phyloP scores from a whole-genome alignment of 2,113 vertebrate genomes.

The Clarias magur region DNA sequence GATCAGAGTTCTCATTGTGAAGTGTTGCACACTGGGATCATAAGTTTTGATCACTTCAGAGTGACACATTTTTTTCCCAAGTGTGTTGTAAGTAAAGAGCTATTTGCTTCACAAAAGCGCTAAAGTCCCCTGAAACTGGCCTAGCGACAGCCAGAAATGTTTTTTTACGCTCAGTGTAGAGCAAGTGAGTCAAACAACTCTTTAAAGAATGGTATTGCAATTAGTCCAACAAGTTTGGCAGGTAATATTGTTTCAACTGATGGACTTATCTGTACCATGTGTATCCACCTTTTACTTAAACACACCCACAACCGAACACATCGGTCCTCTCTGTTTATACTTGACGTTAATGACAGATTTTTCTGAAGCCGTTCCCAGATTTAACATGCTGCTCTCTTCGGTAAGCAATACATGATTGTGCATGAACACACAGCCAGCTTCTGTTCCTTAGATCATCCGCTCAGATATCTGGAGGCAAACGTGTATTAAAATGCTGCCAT shows the following conservation, averaged over 20 bases:
- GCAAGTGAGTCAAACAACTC: background rate
- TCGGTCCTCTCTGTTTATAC: background rate
- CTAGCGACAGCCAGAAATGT: background rate
- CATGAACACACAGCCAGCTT: background rate
- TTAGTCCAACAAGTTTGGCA: slow-evolving; percentile 11
- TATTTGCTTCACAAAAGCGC: background rate
- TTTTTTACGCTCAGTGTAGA: background rate
- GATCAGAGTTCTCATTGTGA: background rate
- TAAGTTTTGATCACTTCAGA: background rate
- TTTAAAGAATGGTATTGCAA: background rate
- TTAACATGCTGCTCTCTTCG: background rate
- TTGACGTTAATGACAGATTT: background rate
- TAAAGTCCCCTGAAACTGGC: background rate
- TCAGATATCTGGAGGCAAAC: background rate
- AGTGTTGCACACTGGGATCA: background rate
- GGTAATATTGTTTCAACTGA: background rate
- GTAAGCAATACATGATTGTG: background rate
- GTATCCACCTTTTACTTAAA: background rate
- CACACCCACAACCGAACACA: slow-evolving; percentile 14
- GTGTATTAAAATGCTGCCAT: background rate
- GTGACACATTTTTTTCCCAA: background rate
- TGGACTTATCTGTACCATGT: background rate
- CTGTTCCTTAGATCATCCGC: background rate
- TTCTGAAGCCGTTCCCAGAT: background rate
- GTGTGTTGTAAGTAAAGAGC: background rate